These are phyloP conservation scores for Orbicella faveolata DNA, from an alignment of 64 coral and sea anemone genomes.

Conservation along the genomic window DNA sequence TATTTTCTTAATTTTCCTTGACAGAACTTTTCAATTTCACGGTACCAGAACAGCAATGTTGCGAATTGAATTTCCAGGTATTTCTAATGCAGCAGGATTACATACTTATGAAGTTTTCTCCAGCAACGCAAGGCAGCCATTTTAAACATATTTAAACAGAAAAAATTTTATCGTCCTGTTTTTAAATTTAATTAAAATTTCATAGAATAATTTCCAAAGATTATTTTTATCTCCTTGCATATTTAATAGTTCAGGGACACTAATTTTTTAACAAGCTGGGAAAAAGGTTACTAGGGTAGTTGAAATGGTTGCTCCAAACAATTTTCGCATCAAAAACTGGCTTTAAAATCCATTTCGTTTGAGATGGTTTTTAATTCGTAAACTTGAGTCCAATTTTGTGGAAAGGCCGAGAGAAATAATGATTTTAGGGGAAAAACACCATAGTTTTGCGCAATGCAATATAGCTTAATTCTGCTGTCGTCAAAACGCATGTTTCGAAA, in stretches of 20 bases:
- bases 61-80: too few relatives aligned
- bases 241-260: not conserved
- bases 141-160: too few relatives aligned
- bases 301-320: too few relatives aligned
- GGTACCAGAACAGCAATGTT: not conserved
- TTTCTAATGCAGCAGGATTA: too few relatives aligned
- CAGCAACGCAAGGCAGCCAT: too few relatives aligned
- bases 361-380: too few relatives aligned
- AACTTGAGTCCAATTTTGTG: too few relatives aligned
- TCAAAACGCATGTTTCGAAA: constrained; percentile 8
- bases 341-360: not conserved
- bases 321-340: too few relatives aligned
- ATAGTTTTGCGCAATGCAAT: not conserved
- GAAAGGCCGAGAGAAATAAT: not conserved
- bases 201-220: not conserved
- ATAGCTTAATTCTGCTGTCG: not conserved
- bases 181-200: too few relatives aligned
- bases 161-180: too few relatives aligned
- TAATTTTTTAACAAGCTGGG: not conserved
- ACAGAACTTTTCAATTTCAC: not conserved
- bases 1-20: not conserved
- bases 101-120: too few relatives aligned
- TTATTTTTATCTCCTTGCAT: not conserved
- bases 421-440: not conserved
- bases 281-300: too few relatives aligned